A percentile compares a stretch with the other conserved stretches of the same genome.
Evolutionary conservation across 2,888 invertebrate genomes (phyloP).

Genomic region (Lacanobia wlatinum): DNA sequence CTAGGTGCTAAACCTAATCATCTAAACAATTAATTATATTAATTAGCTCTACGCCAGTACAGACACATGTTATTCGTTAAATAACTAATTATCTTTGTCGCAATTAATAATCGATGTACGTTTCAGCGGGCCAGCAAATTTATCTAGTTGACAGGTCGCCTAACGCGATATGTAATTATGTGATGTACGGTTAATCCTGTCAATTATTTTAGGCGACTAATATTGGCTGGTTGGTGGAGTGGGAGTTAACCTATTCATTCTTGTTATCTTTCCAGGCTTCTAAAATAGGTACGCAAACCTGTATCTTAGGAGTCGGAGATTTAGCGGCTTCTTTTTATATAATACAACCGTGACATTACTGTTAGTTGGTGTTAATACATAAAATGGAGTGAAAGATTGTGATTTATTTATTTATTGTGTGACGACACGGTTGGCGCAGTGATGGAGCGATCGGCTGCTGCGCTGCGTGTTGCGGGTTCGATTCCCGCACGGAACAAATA

Average conservation of each 20-base stretch:
- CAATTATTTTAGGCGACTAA: slow-evolving; percentile 44
- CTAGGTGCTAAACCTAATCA: slow-evolving; percentile 26
- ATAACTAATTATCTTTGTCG: slow-evolving; percentile 63
- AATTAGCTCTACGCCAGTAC: slow-evolving; percentile 42
- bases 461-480: too few relatives aligned
- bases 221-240: slow-evolving; percentile 15
- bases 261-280: too few relatives aligned
- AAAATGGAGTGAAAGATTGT: too few relatives aligned
- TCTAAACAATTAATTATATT: slow-evolving; percentile 47
- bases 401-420: too few relatives aligned
- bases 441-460: too few relatives aligned
- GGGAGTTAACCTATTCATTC: neutral
- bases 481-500: too few relatives aligned
- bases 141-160: slow-evolving; percentile 58
- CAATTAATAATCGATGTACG: slow-evolving; percentile 62
- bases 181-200: slow-evolving; percentile 48
- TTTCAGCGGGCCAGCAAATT: slow-evolving; percentile 56
- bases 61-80: slow-evolving; percentile 51
- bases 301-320: too few relatives aligned
- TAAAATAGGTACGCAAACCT: too few relatives aligned
- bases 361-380: too few relatives aligned
- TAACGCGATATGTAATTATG: slow-evolving; percentile 62
- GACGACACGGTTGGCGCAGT: too few relatives aligned
- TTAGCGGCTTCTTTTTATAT: too few relatives aligned
- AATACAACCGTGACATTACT: too few relatives aligned